phyloP scores from a whole-genome alignment of 2,113 vertebrate genomes.

The Polypterus senegalus region DNA sequence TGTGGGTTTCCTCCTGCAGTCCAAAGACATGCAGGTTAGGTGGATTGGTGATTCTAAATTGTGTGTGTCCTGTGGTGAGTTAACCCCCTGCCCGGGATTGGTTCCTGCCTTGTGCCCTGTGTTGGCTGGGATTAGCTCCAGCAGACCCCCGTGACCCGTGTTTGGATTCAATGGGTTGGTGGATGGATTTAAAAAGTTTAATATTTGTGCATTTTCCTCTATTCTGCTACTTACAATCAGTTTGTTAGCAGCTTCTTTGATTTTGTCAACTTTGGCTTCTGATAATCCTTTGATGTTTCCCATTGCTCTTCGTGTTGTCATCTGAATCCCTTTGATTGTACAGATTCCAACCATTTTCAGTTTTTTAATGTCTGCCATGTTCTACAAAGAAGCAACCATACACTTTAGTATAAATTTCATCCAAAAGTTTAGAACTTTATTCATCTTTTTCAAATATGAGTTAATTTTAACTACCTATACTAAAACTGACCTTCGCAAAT shows the following conservation, averaged over 20 bases:
- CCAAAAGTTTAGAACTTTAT: too few species aligned
- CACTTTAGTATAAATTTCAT: not conserved
- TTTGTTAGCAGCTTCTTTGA: slow-evolving; percentile 95
- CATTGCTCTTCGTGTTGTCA: slow-evolving; percentile 83
- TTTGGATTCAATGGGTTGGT: too few species aligned
- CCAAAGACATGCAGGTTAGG: too few species aligned
- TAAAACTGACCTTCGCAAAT: not conserved
- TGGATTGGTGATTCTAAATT: too few species aligned
- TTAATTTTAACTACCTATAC: not conserved
- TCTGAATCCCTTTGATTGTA: slow-evolving; percentile 92
- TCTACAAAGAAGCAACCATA: slow-evolving; percentile 52
- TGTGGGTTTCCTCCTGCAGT: too few species aligned
- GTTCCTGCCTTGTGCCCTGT: too few species aligned
- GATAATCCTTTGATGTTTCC: slow-evolving; percentile 93
- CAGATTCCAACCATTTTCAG: slow-evolving; percentile 90
- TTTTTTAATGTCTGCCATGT: slow-evolving; percentile 92
- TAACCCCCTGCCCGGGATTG: too few species aligned
- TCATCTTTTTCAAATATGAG: not conserved
- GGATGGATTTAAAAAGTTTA: not conserved
- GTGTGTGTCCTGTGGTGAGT: too few species aligned
- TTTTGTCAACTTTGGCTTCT: slow-evolving; percentile 96
- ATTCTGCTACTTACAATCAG: slow-evolving; percentile 60
- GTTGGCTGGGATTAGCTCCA: too few species aligned
- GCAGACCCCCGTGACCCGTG: too few species aligned
- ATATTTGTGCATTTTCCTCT: not conserved